Base-by-base conservation (phyloP, 2,797 vertebrate species). In the Smutsia gigantea region DNA sequence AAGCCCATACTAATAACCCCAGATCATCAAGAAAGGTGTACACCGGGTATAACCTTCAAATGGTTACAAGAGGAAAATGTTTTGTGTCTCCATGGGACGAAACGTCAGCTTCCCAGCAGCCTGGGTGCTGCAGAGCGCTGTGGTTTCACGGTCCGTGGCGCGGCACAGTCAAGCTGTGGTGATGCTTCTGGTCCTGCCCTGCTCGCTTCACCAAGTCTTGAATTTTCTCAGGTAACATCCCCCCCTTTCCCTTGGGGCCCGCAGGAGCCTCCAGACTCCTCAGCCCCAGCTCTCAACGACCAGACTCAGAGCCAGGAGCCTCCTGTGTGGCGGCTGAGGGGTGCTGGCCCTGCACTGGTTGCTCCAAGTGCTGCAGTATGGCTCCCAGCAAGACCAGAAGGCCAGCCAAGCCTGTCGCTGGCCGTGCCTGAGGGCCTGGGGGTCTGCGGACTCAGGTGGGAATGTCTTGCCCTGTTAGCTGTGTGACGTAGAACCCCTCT, bases 21-120 rank as follows among this genome's bases (percentile, higher is more conserved):
- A 29, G 64, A 46, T 82, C 49, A 25, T 88, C 46, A 34, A 69
- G 61, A 55, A 82, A 78, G 72, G 25, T 13, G 46, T 14, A 18
- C 0, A 3, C 14, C 0, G 0, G 31, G 71, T 59, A 69, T 89
- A 75, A 79, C 34, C 49, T 61, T 66, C 74, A 97, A 84, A 66
- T 72, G 59, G 94, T 93, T 97, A 95, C 97, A 88, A 42, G 69
- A 31, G 4, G n/a, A 85, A 53, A 84, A 53, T 29, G 66, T 19
- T 46, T 25, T 12, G 39, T 27, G 39, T 59, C 66, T 78, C 34
- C 25, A 19, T 46, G 51, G 51, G 49, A 68, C 66, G 29, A 66
- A 49, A 19, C 53, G 53, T 31, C 37, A 0, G 69, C 59, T 94
- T 96, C 97, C 96, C 96, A 93, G 96, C 97, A 98, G 95, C 72